Evolutionary conservation across 2,888 invertebrate species (phyloP).

Genomic region (Apodemia mormo): DNA sequence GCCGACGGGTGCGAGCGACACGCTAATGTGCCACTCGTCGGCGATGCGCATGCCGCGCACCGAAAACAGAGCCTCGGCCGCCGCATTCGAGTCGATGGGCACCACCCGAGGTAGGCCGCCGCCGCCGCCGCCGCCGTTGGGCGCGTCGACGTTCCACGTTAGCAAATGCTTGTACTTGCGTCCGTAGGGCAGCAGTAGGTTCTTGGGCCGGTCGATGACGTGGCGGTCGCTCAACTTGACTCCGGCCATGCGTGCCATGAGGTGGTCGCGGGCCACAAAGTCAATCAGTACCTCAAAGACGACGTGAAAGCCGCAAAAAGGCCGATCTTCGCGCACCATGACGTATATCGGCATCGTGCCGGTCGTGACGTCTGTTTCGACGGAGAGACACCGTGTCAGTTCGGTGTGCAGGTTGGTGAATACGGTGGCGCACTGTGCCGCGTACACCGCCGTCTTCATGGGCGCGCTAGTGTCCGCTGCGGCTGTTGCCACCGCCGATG

Average conservation of each 20-base stretch:
- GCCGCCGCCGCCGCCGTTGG: too few species aligned
- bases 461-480: slow-evolving; percentile 8
- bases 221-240: slow-evolving; percentile 23
- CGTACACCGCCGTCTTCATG: slow-evolving; percentile 18
- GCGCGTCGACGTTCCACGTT: slow-evolving; percentile 17
- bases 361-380: slow-evolving; percentile 18
- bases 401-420: slow-evolving; percentile 21
- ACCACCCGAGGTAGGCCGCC: too few species aligned
- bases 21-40: too few species aligned
- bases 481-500: slow-evolving; percentile 4
- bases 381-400: slow-evolving; percentile 21
- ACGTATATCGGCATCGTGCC: slow-evolving; percentile 19
- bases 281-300: slow-evolving; percentile 21
- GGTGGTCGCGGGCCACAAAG: slow-evolving; percentile 22
- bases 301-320: slow-evolving; percentile 22
- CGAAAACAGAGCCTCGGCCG: too few species aligned
- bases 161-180: slow-evolving; percentile 22
- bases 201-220: slow-evolving; percentile 20
- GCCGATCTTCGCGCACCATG: slow-evolving; percentile 23
- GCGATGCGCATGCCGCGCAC: too few species aligned
- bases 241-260: slow-evolving; percentile 21
- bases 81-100: too few species aligned
- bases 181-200: slow-evolving; percentile 23
- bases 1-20: too few species aligned
- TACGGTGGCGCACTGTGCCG: slow-evolving; percentile 21